These are phyloP conservation scores for Acheta domesticus DNA, from an alignment of 2,888 invertebrate genomes.

Conservation along the genomic window DNA sequence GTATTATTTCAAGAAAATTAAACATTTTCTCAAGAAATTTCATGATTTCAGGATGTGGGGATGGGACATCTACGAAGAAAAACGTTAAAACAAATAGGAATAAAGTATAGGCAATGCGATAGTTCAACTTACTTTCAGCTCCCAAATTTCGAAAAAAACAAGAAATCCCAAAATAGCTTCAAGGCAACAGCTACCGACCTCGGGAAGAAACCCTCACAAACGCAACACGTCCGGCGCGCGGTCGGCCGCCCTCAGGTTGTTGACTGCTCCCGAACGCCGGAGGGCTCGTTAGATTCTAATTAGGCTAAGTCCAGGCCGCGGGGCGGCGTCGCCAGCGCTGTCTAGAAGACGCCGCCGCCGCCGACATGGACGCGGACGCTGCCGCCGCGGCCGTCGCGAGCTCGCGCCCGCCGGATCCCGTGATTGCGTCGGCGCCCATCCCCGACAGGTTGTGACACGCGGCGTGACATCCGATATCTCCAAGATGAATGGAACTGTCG, in stretches of 20 bases:
- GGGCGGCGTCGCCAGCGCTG: background rate
- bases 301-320: background rate
- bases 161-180: too few relatives aligned
- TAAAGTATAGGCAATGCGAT: too few relatives aligned
- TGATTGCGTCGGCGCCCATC: conserved; percentile 7
- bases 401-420: background rate
- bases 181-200: too few relatives aligned
- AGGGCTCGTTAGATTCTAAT: background rate
- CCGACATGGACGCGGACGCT: background rate
- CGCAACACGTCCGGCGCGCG: too few relatives aligned
- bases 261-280: background rate
- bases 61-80: too few relatives aligned
- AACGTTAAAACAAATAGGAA: too few relatives aligned
- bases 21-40: too few relatives aligned
- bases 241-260: background rate
- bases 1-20: too few relatives aligned
- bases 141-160: too few relatives aligned
- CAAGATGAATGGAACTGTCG: conserved; percentile 18
- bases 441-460: conserved; percentile 18
- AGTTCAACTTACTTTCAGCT: too few relatives aligned
- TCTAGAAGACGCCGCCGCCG: background rate
- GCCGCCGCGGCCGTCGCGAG: background rate
- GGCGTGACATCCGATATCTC: conserved; percentile 18
- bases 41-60: too few relatives aligned
- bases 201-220: too few relatives aligned